phyloP scores from a whole-genome alignment of 2,888 invertebrate genomes.

The Hedychridium roseum region DNA sequence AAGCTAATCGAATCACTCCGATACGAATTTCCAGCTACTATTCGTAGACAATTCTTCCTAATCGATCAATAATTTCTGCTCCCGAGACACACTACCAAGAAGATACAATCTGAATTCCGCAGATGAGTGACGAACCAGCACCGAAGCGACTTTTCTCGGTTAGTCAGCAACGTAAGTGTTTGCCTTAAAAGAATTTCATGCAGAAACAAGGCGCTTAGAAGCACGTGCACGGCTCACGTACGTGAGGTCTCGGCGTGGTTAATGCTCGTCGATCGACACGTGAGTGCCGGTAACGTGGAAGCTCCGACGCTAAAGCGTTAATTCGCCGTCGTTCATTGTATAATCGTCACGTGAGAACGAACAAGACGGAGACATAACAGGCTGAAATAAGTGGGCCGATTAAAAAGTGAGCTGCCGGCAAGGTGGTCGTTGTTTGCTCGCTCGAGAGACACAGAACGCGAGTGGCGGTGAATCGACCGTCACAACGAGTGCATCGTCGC shows the following conservation, averaged over 20 bases:
- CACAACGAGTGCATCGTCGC: conserved; percentile 4
- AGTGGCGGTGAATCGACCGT: neutral
- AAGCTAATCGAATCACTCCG: too few species aligned
- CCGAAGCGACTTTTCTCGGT: too few species aligned
- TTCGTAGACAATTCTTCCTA: too few species aligned
- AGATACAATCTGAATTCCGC: too few species aligned
- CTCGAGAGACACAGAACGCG: conserved; percentile 17
- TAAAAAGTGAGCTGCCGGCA: neutral
- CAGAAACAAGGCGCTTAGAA: neutral
- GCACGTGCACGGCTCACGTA: neutral
- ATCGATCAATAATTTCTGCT: too few species aligned
- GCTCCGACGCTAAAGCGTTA: conserved; percentile 21
- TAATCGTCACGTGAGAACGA: conserved; percentile 26
- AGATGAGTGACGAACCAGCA: too few species aligned
- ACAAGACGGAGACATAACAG: neutral
- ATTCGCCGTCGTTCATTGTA: conserved; percentile 1
- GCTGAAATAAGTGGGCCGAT: neutral
- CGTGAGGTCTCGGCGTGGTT: conserved; percentile 1
- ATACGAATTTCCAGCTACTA: too few species aligned
- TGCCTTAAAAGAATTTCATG: too few species aligned
- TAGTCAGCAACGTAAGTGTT: too few species aligned
- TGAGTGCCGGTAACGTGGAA: conserved; percentile 36
- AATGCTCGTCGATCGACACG: conserved; percentile 21
- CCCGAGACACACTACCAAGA: too few species aligned
- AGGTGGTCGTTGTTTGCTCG: conserved; percentile 3